Base-by-base conservation (phyloP, 2,113 vertebrate species). In the Ifrita kowaldi region DNA sequence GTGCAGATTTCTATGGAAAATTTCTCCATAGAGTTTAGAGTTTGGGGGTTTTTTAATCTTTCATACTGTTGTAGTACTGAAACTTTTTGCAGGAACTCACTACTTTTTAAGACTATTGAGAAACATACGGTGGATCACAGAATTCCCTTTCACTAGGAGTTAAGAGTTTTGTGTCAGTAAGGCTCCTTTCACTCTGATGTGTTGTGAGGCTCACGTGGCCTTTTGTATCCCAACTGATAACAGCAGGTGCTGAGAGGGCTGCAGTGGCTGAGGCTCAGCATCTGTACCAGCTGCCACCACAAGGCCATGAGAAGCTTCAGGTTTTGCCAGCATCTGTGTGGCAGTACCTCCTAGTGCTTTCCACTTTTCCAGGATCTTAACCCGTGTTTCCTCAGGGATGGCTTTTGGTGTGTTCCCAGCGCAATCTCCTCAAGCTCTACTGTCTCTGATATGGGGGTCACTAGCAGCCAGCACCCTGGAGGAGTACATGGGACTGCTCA, bases 351-450 rank as follows among this genome's bases (percentile, higher is more conserved):
- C 35, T 63, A 41, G 15, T 42, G 41, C 57, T 60, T 69, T 57
- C 16, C 26, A 13, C 12, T 37, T 13, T 57, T 52, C 19, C 6
- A 15, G 64, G 10, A n/a, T 63, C 42, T 55, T 44, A 60, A 67
- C 28, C n/a, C 2, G 0, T 41, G 32, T 70, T 84, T 70, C 32
- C 0, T 0, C 35, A 46, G 56, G 33, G 12, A 9, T n/a, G 35
- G 26, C 33, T 93, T 57, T 74, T n/a, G 24, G 3, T 49, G 22
- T 37, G 22, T 8, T 73, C 13, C 16, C 33, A 18, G 6, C 11
- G 2, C 44, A 8, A 4, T 17, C 35, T 83, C 46, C 63, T 22
- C 33, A 57, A 63, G 30, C 35, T 10, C 30, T 52, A 16, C 46
- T 60, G 13, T 39, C 7, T 53, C 28, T 59, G 26, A 9, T 24